Base-by-base conservation (phyloP, 1,140 invertebrate genomes). In the Lepidurus couesii region DNA sequence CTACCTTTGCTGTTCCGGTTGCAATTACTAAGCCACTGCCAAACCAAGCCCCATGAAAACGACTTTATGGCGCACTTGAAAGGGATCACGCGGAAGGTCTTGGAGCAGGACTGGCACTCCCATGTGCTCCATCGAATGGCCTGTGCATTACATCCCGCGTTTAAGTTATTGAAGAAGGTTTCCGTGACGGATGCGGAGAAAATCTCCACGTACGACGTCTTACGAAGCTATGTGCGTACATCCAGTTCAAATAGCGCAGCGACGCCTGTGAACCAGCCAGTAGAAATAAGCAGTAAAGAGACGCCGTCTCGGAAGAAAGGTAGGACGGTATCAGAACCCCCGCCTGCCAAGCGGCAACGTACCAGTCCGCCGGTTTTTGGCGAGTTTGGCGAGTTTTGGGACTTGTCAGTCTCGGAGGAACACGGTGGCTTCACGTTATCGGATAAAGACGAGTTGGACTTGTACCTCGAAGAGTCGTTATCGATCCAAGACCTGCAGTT, bases 391-490 rank as follows among this genome's bases (percentile, higher is more conserved):
- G 44, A 75, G 26, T 74, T 75, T 47, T 77, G 75, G 42, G 73
- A 75, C 78, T 21, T 45, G 53, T 65, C 44, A 1, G 74, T 79
- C 21, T 75, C 78, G 42, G 78, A 79, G n/a, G 44, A 79, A 75
- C 73, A 75, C 13, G 53, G 53, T 21, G 53, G 53, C 16, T 65
- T 65, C 13, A 65, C 53, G n/a, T 65, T 65, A 4, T 65, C 53
- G n/a, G 53, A 65, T 65, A 65, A 65, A 65, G 76, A 77, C 26
- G 78, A 79, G 73, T 75, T 79, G 74, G 78, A 79, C 24, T 21
- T 47, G 21, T 79, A 79, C 73, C 42, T 79, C 24, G 78, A 79
- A 34, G 78, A 79, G 78, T 75, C 44, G 53, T 44, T 79, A 21
- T 75, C 73, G 16, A 74, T 44, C 13, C 78, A 79, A 16, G 78